Conservation (phyloP, 2,888 invertebrate species). For the Hirtodrosophila duncani region DNA sequence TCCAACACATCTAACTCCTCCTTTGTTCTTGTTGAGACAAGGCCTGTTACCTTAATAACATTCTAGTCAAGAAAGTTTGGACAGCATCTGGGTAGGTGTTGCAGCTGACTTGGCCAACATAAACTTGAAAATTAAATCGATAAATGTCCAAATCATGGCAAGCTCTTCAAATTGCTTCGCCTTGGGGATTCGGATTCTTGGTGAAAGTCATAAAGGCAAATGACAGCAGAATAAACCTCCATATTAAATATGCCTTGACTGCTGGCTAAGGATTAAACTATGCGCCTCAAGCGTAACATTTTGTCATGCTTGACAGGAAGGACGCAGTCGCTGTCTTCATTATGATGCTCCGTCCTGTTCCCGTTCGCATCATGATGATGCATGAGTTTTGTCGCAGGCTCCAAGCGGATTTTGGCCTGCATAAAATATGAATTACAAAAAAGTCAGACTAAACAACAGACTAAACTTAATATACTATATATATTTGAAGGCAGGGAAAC, state of each 20-base stretch:
- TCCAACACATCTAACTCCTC: too few species aligned
- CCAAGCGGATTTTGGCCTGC: conserved; percentile 1
- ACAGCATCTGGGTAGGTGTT: conserved; percentile 20
- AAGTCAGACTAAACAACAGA: background rate
- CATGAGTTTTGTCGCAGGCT: background rate
- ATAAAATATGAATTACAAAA: too few species aligned
- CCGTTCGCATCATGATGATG: background rate
- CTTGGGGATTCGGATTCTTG: conserved; percentile 25
- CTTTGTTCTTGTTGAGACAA: conserved; percentile 33
- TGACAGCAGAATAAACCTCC: conserved; percentile 33
- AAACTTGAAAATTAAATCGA: conserved; percentile 32
- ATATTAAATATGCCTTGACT: too few species aligned
- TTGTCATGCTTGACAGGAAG: too few species aligned
- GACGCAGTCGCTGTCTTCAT: background rate
- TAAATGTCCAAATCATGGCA: conserved; percentile 36
- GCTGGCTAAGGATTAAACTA: conserved; percentile 1
- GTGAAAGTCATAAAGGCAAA: conserved; percentile 34
- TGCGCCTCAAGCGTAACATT: background rate
- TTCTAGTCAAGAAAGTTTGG: conserved; percentile 13
- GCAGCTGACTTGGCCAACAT: conserved; percentile 29
- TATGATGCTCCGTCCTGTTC: background rate
- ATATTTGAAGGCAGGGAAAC: background rate
- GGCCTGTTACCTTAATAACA: too few species aligned
- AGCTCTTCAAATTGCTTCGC: conserved; percentile 13
- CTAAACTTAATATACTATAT: background rate